A percentile compares a stretch with the other conserved stretches of the same genome.
Conservation (phyloP, 1,140 invertebrate genomes). For the Thaumatotibia leucotreta region DNA sequence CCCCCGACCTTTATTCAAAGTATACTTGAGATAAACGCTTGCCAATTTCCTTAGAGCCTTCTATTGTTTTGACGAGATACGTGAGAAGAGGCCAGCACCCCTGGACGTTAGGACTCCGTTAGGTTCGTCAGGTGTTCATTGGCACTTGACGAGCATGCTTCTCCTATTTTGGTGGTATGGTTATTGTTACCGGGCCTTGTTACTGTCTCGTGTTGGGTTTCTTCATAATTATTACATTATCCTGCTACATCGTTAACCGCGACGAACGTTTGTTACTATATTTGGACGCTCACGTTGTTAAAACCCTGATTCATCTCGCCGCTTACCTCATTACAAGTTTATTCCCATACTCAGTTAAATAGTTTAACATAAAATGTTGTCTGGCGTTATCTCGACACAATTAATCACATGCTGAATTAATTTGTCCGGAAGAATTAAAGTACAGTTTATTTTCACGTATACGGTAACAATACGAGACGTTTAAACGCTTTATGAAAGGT, state of each 20-base stretch:
- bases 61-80: neutral
- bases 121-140: constrained; percentile 72
- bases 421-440: constrained; percentile 24
- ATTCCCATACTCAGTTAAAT: neutral
- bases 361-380: neutral
- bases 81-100: constrained; percentile 26
- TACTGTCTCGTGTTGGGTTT: constrained; percentile 26
- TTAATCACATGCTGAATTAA: constrained; percentile 18
- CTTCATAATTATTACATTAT: constrained; percentile 13
- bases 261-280: constrained; percentile 6
- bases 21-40: constrained; percentile 29
- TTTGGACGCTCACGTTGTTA: neutral
- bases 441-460: constrained; percentile 20
- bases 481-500: constrained; percentile 33
- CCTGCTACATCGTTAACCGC: neutral
- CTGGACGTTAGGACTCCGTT: constrained; percentile 54
- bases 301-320: constrained; percentile 11
- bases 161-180: constrained; percentile 67
- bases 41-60: constrained; percentile 2
- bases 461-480: constrained; percentile 22
- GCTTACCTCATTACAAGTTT: neutral
- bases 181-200: constrained; percentile 55
- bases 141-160: constrained; percentile 62
- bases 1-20: constrained; percentile 70
- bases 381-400: constrained; percentile 1